These are phyloP conservation scores for Myiozetetes cayanensis DNA, from an alignment of 2,113 vertebrate species.

Conservation along the genomic window DNA sequence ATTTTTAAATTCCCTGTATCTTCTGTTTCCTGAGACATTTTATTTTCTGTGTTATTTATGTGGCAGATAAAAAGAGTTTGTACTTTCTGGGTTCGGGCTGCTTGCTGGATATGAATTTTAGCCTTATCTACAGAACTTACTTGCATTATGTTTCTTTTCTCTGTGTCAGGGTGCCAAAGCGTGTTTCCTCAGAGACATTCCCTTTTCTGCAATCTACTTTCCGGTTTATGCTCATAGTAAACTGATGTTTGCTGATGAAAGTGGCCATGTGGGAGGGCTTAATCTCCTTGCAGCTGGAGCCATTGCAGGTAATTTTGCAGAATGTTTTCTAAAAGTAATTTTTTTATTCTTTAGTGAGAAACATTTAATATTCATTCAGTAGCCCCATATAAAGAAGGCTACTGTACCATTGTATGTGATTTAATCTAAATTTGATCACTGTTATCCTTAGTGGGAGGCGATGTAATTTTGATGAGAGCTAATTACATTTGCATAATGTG, in stretches of 20 bases:
- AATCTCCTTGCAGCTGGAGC: slow-evolving; percentile 95
- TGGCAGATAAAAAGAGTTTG: not conserved
- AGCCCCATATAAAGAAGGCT: slow-evolving; percentile 62
- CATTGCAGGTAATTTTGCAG: slow-evolving; percentile 87
- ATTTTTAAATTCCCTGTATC: not conserved
- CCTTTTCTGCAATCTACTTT: slow-evolving; percentile 99
- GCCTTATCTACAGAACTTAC: slow-evolving; percentile 28
- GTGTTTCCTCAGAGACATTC: slow-evolving; percentile 98
- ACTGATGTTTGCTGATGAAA: slow-evolving; percentile 85
- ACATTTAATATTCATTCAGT: slow-evolving; percentile 66
- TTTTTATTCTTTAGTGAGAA: not conserved
- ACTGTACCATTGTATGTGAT: slow-evolving; percentile 75
- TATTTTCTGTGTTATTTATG: not conserved
- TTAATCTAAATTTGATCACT: slow-evolving; percentile 74
- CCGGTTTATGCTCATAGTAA: slow-evolving; percentile 96
- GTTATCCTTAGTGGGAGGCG: slow-evolving; percentile 77
- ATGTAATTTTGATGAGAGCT: slow-evolving; percentile 80
- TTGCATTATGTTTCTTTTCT: slow-evolving; percentile 44
- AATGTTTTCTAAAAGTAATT: slow-evolving; percentile 32
- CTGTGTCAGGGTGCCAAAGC: slow-evolving; percentile 93
- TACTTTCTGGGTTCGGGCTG: not conserved
- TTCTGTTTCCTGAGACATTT: not conserved
- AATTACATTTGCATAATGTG: slow-evolving; percentile 89
- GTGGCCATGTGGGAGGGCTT: slow-evolving; percentile 85
- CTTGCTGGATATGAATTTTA: not conserved